phyloP scores from a whole-genome alignment of 1,140 invertebrate species.

The Thalassaphorura encarpata region DNA sequence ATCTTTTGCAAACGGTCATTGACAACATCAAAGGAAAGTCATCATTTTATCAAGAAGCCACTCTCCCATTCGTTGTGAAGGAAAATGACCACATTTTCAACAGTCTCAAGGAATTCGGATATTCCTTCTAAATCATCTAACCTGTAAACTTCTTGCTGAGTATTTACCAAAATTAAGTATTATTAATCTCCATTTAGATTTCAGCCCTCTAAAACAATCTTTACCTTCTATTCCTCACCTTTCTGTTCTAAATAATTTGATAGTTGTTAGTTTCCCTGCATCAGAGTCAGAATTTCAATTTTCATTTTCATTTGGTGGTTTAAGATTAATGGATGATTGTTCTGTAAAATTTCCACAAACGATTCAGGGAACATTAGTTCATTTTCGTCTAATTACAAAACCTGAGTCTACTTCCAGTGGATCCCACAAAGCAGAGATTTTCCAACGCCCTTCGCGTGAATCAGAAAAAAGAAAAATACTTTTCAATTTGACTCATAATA shows the following conservation, averaged over 20 bases:
- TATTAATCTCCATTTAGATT: constrained; percentile 28
- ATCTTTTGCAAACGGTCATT: constrained; percentile 81
- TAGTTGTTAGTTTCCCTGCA: no score
- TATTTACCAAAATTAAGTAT: constrained; percentile 27
- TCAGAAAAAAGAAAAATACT: background rate
- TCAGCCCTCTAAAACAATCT: no score
- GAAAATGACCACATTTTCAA: constrained; percentile 13
- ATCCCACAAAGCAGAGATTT: constrained; percentile 7
- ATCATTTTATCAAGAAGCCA: constrained; percentile 74
- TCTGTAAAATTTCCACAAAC: background rate
- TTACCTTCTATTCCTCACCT: no score
- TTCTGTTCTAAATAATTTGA: no score
- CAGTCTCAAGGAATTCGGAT: constrained; percentile 22
- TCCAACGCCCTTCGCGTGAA: background rate
- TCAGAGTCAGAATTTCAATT: background rate
- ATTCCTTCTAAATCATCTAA: constrained; percentile 21
- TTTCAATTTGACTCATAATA: constrained; percentile 4
- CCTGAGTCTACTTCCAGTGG: background rate
- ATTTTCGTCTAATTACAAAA: constrained; percentile 12
- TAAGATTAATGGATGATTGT: background rate
- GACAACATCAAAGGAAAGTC: constrained; percentile 70
- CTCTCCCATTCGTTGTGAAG: constrained; percentile 46
- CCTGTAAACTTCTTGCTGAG: constrained; percentile 21
- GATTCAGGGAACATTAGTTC: background rate
- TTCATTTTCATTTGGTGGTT: no score